These are phyloP conservation scores for Drosophila mimetica DNA, from an alignment of 2,888 invertebrate genomes.

Conservation along the genomic window DNA sequence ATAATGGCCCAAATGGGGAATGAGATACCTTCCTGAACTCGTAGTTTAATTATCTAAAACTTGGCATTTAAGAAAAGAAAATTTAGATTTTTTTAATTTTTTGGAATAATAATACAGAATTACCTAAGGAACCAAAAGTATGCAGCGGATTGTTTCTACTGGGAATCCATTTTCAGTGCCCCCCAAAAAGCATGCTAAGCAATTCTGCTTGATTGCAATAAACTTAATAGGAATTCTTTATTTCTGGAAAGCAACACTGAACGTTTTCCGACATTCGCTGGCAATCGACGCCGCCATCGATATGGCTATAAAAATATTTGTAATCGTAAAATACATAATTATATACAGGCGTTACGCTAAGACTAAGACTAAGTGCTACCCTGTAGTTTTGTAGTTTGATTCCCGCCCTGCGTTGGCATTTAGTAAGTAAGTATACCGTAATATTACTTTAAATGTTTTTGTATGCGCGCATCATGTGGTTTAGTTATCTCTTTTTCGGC, in stretches of 20 bases:
- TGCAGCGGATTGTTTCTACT: background rate
- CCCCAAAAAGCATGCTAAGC: constrained; percentile 7
- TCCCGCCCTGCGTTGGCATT: constrained; percentile 26
- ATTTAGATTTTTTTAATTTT: no score
- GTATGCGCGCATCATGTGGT: constrained; percentile 21
- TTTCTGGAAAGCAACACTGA: constrained; percentile 63
- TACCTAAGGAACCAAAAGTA: background rate
- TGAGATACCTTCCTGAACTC: no score
- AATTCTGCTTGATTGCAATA: constrained; percentile 8
- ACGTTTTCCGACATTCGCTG: constrained; percentile 30
- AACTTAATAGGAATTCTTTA: constrained; percentile 69
- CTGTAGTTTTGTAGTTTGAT: constrained; percentile 39
- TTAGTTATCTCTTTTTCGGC: background rate
- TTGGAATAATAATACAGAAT: no score
- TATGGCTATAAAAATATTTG: constrained; percentile 19
- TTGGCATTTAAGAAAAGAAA: no score
- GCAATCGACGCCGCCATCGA: constrained; percentile 24
- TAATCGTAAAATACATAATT: constrained; percentile 24
- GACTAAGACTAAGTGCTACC: constrained; percentile 30
- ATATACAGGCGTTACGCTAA: constrained; percentile 20
- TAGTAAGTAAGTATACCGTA: constrained; percentile 6
- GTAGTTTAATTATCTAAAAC: no score
- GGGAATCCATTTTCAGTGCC: background rate
- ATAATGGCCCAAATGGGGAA: no score
- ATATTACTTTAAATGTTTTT: background rate